Evolutionary conservation across 2,888 invertebrate genomes (phyloP), one percentile per base, ranked within the genome.

Genomic region (Bombyx huttoni): DNA sequence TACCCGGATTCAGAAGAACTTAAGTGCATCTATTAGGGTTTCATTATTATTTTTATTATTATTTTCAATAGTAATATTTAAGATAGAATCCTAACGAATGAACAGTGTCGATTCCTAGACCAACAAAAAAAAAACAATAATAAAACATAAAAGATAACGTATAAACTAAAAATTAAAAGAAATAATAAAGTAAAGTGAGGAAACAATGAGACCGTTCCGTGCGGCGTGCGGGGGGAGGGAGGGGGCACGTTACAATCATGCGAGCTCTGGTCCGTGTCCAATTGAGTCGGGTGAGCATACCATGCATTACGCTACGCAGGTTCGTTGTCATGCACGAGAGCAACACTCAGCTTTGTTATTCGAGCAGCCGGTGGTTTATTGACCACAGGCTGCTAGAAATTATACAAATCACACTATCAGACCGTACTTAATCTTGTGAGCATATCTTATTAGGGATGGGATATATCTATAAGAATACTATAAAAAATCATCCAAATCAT

Each of bases 101-200:
- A 49, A 53, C 50, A 48, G 51, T 50, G 49, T 56, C 33, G 49
- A 24, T 52, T 34, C 53, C 54, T 52, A 52, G 35, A 13, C 34
- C 45, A 13, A 49, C 46, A 56, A 57, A 51, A 49, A 51, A 49
- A 24, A 54, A 52, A 51, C 51, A 40, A 49, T 14, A 49, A 49
- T 12, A 12, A 56, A 59, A 56, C 13, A 48, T 51, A 55, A 53
- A 33, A 47, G 68, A 24, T 24, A 24, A 67, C 57, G 52, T 48
- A 60, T 55, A 13, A 59, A 62, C 1, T 24, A 59, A 48, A 13
- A 68, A 68, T 54, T 34, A 13, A 63, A 60, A 40, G 12, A 40
- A 40, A 50, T 10, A 60, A 48, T 54, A 54, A 54, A 59, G 60
- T 54, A 56, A 59, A 61, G 51, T 45, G 54, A 54, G 49, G 56